A percentile compares a stretch with the other conserved stretches of the same genome.
Conservation (phyloP, 2,797 vertebrate species). For the Tangara arthus region DNA sequence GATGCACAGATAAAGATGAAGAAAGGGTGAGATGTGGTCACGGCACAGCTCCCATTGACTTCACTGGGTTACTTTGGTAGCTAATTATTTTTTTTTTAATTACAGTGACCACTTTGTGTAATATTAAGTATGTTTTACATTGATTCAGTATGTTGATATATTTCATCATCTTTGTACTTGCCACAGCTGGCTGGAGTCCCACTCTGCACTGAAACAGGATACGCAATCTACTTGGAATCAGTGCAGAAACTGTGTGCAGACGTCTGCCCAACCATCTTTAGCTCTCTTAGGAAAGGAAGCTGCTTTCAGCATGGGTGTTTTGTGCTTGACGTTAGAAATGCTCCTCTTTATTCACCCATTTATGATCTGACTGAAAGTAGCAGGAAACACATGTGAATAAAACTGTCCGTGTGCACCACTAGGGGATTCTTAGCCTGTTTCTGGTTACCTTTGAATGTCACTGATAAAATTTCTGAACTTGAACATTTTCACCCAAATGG, state of each 20-base stretch:
- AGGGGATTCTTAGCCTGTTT: not conserved
- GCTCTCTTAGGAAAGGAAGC: not conserved
- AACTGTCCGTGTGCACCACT: not conserved
- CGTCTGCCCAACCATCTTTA: not conserved
- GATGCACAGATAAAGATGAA: not conserved
- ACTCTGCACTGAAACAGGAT: not conserved
- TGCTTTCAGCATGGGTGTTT: not conserved
- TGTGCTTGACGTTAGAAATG: not conserved
- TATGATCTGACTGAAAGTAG: not conserved
- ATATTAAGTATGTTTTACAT: not conserved
- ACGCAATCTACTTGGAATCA: not conserved
- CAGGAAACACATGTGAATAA: not conserved
- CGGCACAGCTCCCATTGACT: not conserved
- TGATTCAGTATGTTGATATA: slow-evolving; percentile 1
- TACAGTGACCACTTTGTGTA: not conserved
- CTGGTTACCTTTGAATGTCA: not conserved
- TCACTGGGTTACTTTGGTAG: not conserved
- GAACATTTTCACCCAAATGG: not conserved
- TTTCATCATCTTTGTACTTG: slow-evolving; percentile 21
- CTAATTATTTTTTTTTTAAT: not conserved
- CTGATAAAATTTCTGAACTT: not conserved
- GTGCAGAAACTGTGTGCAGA: not conserved
- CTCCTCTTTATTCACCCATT: not conserved
- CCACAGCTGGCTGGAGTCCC: not conserved
- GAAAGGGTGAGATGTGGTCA: not conserved